These are phyloP conservation scores for Echiichthys vipera DNA, from an alignment of 2,797 vertebrate genomes.

Conservation along the genomic window DNA sequence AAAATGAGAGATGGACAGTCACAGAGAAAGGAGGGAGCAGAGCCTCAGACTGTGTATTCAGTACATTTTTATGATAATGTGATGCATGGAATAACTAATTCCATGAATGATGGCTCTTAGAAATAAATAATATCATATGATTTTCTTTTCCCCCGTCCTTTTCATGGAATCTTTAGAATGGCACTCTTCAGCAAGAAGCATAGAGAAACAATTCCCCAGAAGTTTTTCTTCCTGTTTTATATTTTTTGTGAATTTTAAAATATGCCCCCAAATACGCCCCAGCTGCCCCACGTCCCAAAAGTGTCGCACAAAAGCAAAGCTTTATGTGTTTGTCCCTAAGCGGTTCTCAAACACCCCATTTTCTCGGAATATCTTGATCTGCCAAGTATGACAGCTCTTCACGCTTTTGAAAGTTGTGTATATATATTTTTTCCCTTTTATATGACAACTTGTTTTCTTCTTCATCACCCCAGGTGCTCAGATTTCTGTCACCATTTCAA, in stretches of 20 bases:
- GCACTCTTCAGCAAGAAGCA: slow-evolving; percentile 26
- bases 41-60: not conserved
- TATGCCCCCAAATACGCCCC: slow-evolving; percentile 70
- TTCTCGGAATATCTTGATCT: slow-evolving; percentile 78
- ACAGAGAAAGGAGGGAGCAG: not conserved
- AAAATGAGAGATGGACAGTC: slow-evolving; percentile 32
- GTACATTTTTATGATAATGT: slow-evolving; percentile 2
- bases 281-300: slow-evolving; percentile 75
- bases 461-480: slow-evolving; percentile 82
- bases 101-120: slow-evolving; percentile 22
- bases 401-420: slow-evolving; percentile 77
- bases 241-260: slow-evolving; percentile 65
- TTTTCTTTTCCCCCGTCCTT: not conserved
- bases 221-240: slow-evolving; percentile 37
- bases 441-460: slow-evolving; percentile 84
- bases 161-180: slow-evolving; percentile 19
- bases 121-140: slow-evolving; percentile 42
- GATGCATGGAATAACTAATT: slow-evolving; percentile 24
- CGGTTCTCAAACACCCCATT: slow-evolving; percentile 73
- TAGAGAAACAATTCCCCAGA: slow-evolving; percentile 55
- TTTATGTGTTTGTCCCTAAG: slow-evolving; percentile 69
- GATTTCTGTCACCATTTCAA: slow-evolving; percentile 79
- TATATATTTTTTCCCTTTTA: slow-evolving; percentile 74
- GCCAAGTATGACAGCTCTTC: slow-evolving; percentile 81
- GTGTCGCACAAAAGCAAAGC: slow-evolving; percentile 72